Base-by-base conservation (phyloP, 1,140 invertebrate genomes). In the Liolophura sinensis region DNA sequence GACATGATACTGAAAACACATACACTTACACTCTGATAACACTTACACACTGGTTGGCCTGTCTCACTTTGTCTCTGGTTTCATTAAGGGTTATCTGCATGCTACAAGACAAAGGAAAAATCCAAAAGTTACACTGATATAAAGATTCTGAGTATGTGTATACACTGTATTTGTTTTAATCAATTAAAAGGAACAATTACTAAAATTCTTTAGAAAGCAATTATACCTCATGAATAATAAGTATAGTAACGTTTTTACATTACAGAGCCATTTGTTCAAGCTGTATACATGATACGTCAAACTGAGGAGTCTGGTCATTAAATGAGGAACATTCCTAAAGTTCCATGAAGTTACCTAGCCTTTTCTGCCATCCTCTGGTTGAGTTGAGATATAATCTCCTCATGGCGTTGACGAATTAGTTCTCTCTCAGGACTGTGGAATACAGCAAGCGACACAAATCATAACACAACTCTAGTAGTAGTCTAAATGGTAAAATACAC, bases 301-400 rank as follows among this genome's bases (percentile, higher is more conserved):
- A 40, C 31, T 40, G 31, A 40, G 3, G 31, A 40, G 3, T 40
- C 31, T 9, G 3, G 9, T 9, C 31, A 40, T 40, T 54, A 54
- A 7, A 20, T 24, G 24, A 4, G 51, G 12, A 54, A 3, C 3
- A 12, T 54, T n/a, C 51, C 3, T 54, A 15, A 59, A 65, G 59
- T 67, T 70, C 81, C 51, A 54, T 54, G 22, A 59, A 65, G 59
- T 67, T 70, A 82, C 79, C 70, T 75, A 18, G 82, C 82, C 68
- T 83, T 83, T 59, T 82, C 82, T 55, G 80, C 79, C 79, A 83
- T 80, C 54, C 77, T 67, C 55, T 82, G 76, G 69, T 83, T 83
- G 5, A 83, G 71, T 61, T 78, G 74, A 18, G 78, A 74, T n/a
- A 83, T 82, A 54, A 82, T 78, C 59, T 82, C 78, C 60, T 83